Base-by-base conservation (phyloP, 1,140 invertebrate genomes). In the Anoplolepis gracilipes region DNA sequence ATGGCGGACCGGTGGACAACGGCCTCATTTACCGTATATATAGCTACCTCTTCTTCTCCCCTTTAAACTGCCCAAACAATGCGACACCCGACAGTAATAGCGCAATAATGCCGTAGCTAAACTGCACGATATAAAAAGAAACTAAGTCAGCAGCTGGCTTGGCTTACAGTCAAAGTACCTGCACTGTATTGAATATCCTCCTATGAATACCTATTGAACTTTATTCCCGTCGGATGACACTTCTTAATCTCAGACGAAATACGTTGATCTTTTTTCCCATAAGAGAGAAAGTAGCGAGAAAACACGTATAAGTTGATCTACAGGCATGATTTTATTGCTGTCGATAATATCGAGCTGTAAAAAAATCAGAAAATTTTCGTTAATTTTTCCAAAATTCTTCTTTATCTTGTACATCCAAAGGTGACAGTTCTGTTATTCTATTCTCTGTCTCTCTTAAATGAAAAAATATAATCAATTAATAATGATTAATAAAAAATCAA, bases 41-140 rank as follows among this genome's bases (percentile, higher is more conserved):
- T n/a, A n/a, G n/a, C 61, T 78, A 82, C 64, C 46, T 59, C 36
- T 73, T 39, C 53, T 33, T 49, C 49, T 64, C 46, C 36, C 64
- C 69, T 36, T 30, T 42, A 59, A 65, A 85, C 85, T 84, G 55
- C 33, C 39, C 16, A 79, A 72, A 82, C 30, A 72, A 70, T 49
- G 64, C 49, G 72, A 88, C 87, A 55, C 36, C 53, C 84, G 64
- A 72, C 49, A 65, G 85, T 89, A 89, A 88, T 86, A 84, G 87
- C 64, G 72, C 84, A 89, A 86, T 89, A 89, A 88, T 81, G 53
- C 42, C 59, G 65, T 85, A 69, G 70, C 84, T 89, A 88, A 89
- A 85, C 49, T 73, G 75, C 86, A 88, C 84, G 84, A 59, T 89
- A 84, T 85, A 89, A 89, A 90, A 89, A 89, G 88, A 85, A 90